Base-by-base conservation (phyloP, 2,888 invertebrate genomes). In the Drosophila nigricruria region DNA sequence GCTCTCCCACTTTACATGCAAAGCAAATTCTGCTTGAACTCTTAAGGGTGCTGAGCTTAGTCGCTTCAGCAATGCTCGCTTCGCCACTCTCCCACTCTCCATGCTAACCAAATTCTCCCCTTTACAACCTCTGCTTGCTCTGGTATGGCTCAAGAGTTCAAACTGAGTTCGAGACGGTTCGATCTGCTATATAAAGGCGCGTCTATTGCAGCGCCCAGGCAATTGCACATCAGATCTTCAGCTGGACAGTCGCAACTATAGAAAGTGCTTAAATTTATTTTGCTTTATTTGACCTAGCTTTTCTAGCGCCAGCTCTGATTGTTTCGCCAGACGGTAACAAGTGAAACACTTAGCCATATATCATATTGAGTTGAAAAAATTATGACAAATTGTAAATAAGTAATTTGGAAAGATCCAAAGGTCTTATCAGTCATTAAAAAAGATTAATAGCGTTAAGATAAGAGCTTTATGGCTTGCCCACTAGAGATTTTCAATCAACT, bases 401-500 rank as follows among this genome's bases (percentile, higher is more conserved):
- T n/a, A 10, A 10, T 27, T 32, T 27, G 25, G 30, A 30, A 23
- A 23, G 20, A 9, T 53, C 25, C 53, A n/a, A 53, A 36, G 53
- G 12, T 27, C 38, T 27, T 27, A 53, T 38, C 40, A 42, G 47
- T 2, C 23, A n/a, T 45, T 38, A 18, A 42, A 9, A 40, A 32
- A 14, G 16, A 47, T 47, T 25, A 16, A 12, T 30, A 43, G 18
- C 5, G 30, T 9, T 20, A 14, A 36, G 58, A 58, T 58, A 58
- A 58, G 58, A 38, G 2, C 34, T 47, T 14, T 34, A 12, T 18
- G 14, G 23, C 14, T 30, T 16, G 10, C 3, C 6, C 45, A 47
- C 18, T 47, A 4, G 27, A 47, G 27, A 49, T 27, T 45, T 45
- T 49, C 38, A 10, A 18, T 27, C 5, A 0, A n/a, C 27, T 2